Evolutionary conservation across 2,888 invertebrate genomes (phyloP).

Genomic region (Brachyopa scutellaris): DNA sequence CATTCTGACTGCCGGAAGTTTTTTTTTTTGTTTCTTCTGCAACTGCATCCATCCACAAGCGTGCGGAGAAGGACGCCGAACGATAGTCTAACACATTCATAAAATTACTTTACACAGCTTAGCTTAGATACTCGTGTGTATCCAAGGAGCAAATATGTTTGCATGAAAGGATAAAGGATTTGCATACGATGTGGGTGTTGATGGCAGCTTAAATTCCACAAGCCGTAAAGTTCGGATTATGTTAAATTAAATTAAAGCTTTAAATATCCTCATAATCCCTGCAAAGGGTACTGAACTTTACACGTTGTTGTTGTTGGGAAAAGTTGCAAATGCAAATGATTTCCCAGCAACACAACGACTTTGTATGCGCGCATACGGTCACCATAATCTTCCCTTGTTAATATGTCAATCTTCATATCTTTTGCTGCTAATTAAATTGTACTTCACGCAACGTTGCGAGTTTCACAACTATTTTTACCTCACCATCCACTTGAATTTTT

Average conservation of each 20-base stretch:
- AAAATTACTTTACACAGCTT: constrained; percentile 35
- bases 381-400: constrained; percentile 60
- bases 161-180: constrained; percentile 27
- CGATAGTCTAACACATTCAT: constrained; percentile 15
- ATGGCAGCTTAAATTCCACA: constrained; percentile 40
- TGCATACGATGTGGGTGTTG: constrained; percentile 20
- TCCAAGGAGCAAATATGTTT: constrained; percentile 9
- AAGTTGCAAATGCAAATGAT: not conserved
- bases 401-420: constrained; percentile 64
- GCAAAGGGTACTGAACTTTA: no score
- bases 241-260: constrained; percentile 18
- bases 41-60: constrained; percentile 29
- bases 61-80: not conserved
- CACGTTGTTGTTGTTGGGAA: constrained; percentile 20
- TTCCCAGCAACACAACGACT: not conserved
- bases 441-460: constrained; percentile 68
- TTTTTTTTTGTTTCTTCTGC: not conserved
- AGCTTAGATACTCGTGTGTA: constrained; percentile 1
- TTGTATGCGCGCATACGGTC: constrained; percentile 24
- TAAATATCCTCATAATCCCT: constrained; percentile 38
- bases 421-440: constrained; percentile 71
- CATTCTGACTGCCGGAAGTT: constrained; percentile 17
- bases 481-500: constrained; percentile 13
- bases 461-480: constrained; percentile 63
- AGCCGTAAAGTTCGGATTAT: not conserved